These are phyloP conservation scores for Holothuria scabra DNA, from an alignment of 53 echinoderm and acorn worm species.

Conservation along the genomic window DNA sequence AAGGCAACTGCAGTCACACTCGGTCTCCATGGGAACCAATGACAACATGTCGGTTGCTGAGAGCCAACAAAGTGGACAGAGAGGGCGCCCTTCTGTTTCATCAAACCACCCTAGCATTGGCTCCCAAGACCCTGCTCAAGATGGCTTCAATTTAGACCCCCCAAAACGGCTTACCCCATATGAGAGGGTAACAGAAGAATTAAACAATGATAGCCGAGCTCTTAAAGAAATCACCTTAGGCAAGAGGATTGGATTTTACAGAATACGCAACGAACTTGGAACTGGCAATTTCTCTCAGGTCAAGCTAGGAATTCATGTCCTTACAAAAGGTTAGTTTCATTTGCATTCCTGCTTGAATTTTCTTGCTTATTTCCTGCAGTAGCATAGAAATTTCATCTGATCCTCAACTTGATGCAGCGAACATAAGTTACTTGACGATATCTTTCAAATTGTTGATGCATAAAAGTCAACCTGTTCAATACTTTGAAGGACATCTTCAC, in stretches of 20 bases:
- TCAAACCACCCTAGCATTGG: conserved; percentile 47
- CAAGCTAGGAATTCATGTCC: conserved; percentile 94
- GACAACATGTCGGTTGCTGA: conserved; percentile 46
- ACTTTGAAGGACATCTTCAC: no score
- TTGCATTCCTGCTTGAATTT: neutral
- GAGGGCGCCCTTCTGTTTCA: conserved; percentile 48
- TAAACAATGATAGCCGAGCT: conserved; percentile 87
- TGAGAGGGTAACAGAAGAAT: conserved; percentile 81
- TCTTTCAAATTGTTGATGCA: no score
- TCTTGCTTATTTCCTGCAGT: no score
- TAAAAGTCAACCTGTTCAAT: no score
- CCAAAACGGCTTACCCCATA: conserved; percentile 77
- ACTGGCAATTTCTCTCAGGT: conserved; percentile 99
- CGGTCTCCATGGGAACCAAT: conserved; percentile 35
- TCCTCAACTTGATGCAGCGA: no score
- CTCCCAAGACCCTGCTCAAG: conserved; percentile 43
- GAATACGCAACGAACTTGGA: conserved; percentile 96
- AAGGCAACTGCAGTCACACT: neutral
- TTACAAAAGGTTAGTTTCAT: conserved; percentile 89
- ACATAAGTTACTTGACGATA: no score
- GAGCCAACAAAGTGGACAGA: conserved; percentile 22
- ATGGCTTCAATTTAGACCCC: conserved; percentile 29
- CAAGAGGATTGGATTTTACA: conserved; percentile 95
- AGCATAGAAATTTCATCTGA: no score
- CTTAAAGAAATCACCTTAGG: conserved; percentile 95